Evolutionary conservation across 2,797 vertebrate genomes (phyloP).

Genomic region (Melanotaenia nigrans): DNA sequence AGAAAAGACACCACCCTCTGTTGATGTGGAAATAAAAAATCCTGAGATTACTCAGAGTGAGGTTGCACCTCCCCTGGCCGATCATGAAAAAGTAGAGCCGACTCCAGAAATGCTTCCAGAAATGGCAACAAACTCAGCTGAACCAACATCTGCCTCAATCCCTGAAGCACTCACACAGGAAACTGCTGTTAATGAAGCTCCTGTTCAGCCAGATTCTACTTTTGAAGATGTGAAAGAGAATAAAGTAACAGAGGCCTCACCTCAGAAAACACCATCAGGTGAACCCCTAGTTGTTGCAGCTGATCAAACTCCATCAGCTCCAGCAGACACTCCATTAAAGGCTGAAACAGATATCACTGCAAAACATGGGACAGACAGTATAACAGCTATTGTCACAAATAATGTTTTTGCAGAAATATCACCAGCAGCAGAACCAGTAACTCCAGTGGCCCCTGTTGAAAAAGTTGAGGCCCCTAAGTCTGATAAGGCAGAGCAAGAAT

Average conservation of each 20-base stretch:
- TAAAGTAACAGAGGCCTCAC: constrained; percentile 2
- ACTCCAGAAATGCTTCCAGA: constrained; percentile 44
- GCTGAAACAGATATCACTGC: constrained; percentile 1
- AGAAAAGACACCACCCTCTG: constrained; percentile 41
- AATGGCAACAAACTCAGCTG: constrained; percentile 33
- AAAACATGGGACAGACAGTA: constrained; percentile 17
- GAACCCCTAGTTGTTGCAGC: constrained; percentile 18
- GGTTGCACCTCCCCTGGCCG: constrained; percentile 32
- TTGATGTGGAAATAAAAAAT: constrained; percentile 48
- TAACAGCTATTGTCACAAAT: constrained; percentile 6
- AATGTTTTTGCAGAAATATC: constrained; percentile 33
- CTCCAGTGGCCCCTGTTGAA: background rate
- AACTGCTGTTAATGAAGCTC: constrained; percentile 14
- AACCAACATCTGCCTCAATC: constrained; percentile 30
- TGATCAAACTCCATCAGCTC: constrained; percentile 21
- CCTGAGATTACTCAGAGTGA: constrained; percentile 38
- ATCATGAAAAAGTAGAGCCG: constrained; percentile 47
- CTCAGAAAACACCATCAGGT: constrained; percentile 21
- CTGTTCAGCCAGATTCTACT: constrained; percentile 22
- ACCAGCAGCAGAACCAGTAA: constrained; percentile 30
- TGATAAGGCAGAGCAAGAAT: constrained; percentile 13
- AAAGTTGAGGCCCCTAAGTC: constrained; percentile 21
- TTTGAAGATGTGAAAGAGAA: constrained; percentile 26
- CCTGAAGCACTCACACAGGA: constrained; percentile 45
- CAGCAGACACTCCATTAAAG: constrained; percentile 1